These are phyloP conservation scores for Gymnocypris eckloni DNA, from an alignment of 2,797 vertebrate genomes.

Conservation along the genomic window DNA sequence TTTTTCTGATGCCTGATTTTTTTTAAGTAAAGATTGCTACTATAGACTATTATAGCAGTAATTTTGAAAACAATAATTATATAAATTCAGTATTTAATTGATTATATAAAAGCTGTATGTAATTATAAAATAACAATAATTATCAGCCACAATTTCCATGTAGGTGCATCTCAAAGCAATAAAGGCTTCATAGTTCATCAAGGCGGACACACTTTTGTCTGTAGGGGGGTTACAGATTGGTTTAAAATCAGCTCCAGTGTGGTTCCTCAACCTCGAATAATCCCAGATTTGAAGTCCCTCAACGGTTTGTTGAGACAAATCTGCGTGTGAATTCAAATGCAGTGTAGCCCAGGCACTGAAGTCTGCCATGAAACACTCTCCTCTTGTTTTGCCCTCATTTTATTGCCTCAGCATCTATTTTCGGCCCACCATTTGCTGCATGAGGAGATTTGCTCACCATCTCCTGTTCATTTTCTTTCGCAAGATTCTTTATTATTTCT, in stretches of 20 bases:
- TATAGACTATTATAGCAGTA: neutral
- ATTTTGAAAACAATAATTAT: neutral
- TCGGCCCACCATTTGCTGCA: slow-evolving; percentile 16
- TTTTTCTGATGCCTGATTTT: neutral
- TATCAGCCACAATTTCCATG: neutral
- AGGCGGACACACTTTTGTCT: neutral
- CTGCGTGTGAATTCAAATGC: slow-evolving; percentile 18
- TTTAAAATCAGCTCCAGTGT: neutral
- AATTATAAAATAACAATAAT: neutral
- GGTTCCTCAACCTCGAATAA: slow-evolving; percentile 28
- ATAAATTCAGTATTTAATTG: neutral
- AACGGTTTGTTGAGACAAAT: slow-evolving; percentile 19
- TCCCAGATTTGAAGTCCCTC: slow-evolving; percentile 19
- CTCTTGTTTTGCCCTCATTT: slow-evolving; percentile 27
- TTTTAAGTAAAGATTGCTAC: neutral
- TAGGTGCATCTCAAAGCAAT: neutral
- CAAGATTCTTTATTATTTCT: slow-evolving; percentile 12
- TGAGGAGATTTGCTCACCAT: slow-evolving; percentile 15
- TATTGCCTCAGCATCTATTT: slow-evolving; percentile 41
- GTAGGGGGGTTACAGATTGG: neutral
- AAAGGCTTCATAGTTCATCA: neutral
- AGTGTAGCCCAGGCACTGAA: neutral
- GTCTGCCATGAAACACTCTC: neutral
- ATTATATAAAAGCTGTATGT: neutral
- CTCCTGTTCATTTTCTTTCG: slow-evolving; percentile 19